Evolutionary conservation across 2,888 invertebrate genomes (phyloP).

Genomic region (Anticlea derivata): DNA sequence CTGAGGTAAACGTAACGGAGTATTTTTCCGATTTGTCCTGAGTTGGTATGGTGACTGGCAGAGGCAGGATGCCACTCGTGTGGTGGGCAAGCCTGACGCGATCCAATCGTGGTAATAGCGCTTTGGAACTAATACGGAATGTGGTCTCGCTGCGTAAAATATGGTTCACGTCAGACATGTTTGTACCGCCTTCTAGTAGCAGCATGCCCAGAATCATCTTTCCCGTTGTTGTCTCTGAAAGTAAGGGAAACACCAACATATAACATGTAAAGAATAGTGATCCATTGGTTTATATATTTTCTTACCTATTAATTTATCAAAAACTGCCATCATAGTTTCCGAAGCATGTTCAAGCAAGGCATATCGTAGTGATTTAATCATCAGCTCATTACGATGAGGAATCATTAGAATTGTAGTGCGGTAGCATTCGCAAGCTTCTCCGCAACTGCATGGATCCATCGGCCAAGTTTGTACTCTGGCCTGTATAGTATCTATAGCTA

Average conservation of each 20-base stretch:
- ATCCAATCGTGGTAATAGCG: slow-evolving; percentile 55
- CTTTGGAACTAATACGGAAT: slow-evolving; percentile 58
- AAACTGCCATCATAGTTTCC: slow-evolving; percentile 65
- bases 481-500: slow-evolving; percentile 65
- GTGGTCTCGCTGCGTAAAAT: slow-evolving; percentile 57
- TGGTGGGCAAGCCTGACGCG: slow-evolving; percentile 59
- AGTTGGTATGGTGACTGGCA: slow-evolving; percentile 60
- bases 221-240: slow-evolving; percentile 67
- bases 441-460: slow-evolving; percentile 68
- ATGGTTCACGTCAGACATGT: slow-evolving; percentile 64
- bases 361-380: slow-evolving; percentile 66
- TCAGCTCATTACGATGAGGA: slow-evolving; percentile 71
- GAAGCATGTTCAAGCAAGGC: slow-evolving; percentile 69
- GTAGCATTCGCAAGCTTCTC: slow-evolving; percentile 72
- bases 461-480: slow-evolving; percentile 64
- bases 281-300: too few species aligned
- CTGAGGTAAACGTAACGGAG: slow-evolving; percentile 66
- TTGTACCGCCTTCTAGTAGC: slow-evolving; percentile 66
- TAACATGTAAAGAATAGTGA: too few species aligned
- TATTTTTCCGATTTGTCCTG: slow-evolving; percentile 63
- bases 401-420: slow-evolving; percentile 63
- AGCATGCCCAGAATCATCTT: slow-evolving; percentile 66
- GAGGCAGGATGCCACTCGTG: slow-evolving; percentile 49
- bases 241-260: too few species aligned
- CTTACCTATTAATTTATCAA: slow-evolving; percentile 66